A percentile compares a stretch with the other conserved stretches of the same genome.
These are phyloP conservation scores for Epirrhoe tristata DNA, from an alignment of 2,888 invertebrate genomes.

Conservation along the genomic window DNA sequence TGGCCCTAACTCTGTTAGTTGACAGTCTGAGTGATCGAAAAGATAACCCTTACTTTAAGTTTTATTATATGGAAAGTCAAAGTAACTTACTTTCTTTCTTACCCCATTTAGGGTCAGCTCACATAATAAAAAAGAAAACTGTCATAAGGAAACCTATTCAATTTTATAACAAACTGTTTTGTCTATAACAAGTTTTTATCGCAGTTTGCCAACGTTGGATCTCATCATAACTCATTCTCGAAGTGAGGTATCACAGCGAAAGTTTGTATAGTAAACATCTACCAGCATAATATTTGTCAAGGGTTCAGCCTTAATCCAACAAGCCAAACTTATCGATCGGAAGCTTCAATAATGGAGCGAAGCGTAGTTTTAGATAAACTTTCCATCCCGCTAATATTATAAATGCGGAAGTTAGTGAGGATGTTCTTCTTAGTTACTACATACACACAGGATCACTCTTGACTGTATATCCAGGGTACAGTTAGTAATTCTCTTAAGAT, in stretches of 20 bases:
- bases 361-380: conserved; percentile 51
- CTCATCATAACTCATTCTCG: conserved; percentile 12
- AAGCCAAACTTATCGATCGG: conserved; percentile 37
- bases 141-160: too few species aligned
- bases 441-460: too few species aligned
- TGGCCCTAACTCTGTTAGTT: not conserved
- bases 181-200: not conserved
- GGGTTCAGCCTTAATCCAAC: conserved; percentile 21
- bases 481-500: too few species aligned
- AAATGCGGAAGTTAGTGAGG: not conserved
- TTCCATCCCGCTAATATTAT: conserved; percentile 30
- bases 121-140: too few species aligned
- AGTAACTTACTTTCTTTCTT: too few species aligned
- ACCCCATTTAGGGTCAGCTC: too few species aligned
- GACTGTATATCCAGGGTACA: too few species aligned
- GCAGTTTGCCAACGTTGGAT: not conserved
- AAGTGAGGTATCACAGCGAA: conserved; percentile 22
- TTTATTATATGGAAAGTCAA: too few species aligned
- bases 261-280: conserved; percentile 13
- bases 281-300: conserved; percentile 23
- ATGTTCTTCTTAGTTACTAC: not conserved
- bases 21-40: not conserved
- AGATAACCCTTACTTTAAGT: too few species aligned
- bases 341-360: conserved; percentile 15
- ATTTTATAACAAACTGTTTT: not conserved